Evolutionary conservation across 2,113 vertebrate species (phyloP), one percentile per base, ranked within the genome.

Genomic region (Dromiciops gliroides): DNA sequence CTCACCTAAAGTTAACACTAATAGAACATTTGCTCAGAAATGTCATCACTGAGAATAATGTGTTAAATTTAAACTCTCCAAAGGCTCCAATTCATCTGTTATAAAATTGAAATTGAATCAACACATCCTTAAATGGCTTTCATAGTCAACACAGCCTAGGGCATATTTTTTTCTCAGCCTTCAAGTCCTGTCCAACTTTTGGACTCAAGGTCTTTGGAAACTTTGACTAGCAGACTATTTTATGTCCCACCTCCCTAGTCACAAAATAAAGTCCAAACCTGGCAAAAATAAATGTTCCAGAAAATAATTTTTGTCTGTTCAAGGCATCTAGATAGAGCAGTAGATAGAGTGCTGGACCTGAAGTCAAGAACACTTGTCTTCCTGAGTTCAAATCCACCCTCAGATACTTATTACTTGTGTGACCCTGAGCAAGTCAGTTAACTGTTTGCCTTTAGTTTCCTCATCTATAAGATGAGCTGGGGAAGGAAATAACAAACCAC

Each of bases 11-110:
- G 88, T 96, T 97, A 97, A 95, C 96, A 92, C 91, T 97, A 91
- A 96, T 95, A 97, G 96, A 95, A 93, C 52, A 93, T 88, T 89
- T 96, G 96, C 95, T 98, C 95, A 95, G 97, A 97, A 97, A 98
- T 97, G 97, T 75, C 93, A 90, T 60, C 19, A 0, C 90, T 56
- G 94, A 92, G 89, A 56, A 60, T 92, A 96, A 75, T 0, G 10
- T 26, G 9, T 92, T 96, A 47, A 48, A 95, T 95, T 94, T 95
- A 94, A 95, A 93, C 89, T 88, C 89, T 37, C 67, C 67, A 44
- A 90, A 83, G n/a, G 75, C 48, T 89, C 94, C 48, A 50, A 23
- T 92, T 94, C n/a, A 26, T 49, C 51, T 90, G 19, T 93, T 94
- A 44, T 26, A 50, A 25, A 48, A 2, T 4, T 50, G 91, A 26